Evolutionary conservation across 2,113 vertebrate genomes (phyloP), one percentile per base, ranked within the genome.

Genomic region (Rhegmatorhina hoffmannsi): DNA sequence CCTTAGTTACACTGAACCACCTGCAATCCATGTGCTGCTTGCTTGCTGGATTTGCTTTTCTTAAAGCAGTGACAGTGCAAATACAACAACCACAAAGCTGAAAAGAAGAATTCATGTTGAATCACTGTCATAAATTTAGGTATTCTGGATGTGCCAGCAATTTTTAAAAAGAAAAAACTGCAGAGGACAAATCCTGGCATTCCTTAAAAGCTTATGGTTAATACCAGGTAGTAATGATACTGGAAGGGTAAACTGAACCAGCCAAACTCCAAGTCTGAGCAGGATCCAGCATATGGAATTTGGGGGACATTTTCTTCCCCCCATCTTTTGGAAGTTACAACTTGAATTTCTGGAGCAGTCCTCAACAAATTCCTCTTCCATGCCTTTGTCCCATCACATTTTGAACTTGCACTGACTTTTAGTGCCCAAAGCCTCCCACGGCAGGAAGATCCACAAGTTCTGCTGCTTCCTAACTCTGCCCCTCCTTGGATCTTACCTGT

Each of bases 271-370:
- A 36, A 2, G 3, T 9, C 38, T 49, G 60, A 80, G 31, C 43
- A 66, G 36, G 28, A 81, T 18, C 13, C 55, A 74, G 46, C 11
- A 66, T 1, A 9, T 1, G 11, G 38, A 84, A 70, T 36, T 62
- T 0, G n/a, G 18, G 74, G 19, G 17, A n/a, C 12, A 20, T 44
- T 15, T 40, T 20, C 2, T 10, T 3, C 1, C 38, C 2, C 24
- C 74, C 44, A 55, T 36, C 14, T 94, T 73, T 40, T 16, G 9
- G 15, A 21, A 87, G 28, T 36, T n/a, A 18, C 21, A 47, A 17
- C 13, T 34, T 63, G 29, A 26, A 5, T 60, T 88, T 79, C 44
- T 69, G 49, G 26, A 79, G 23, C 24, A 26, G 44, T 9, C 24
- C n/a, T 15, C 55, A 63, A 28, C 2, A 40, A 66, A 52, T 20